These are phyloP conservation scores for Egretta garzetta DNA, from an alignment of 2,113 vertebrate genomes.

Conservation along the genomic window DNA sequence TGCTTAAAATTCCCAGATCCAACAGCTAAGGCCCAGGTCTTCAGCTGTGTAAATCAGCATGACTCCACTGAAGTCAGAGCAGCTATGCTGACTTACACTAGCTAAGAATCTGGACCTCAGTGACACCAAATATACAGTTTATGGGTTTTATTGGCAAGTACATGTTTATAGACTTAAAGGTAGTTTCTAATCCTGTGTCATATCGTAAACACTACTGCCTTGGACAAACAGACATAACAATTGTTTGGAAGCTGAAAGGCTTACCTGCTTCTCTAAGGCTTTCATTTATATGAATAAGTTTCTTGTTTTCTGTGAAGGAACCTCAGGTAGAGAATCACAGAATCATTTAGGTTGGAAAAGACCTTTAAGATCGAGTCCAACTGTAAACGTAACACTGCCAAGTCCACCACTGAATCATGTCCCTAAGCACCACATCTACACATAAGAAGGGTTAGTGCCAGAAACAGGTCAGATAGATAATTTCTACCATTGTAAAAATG, in stretches of 20 bases:
- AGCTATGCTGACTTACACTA: not conserved
- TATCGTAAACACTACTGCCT: slow-evolving; percentile 21
- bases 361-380: not conserved
- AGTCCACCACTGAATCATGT: not conserved
- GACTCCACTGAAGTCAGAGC: not conserved
- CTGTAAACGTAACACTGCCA: not conserved
- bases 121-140: slow-evolving; percentile 10
- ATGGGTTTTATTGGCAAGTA: slow-evolving; percentile 13
- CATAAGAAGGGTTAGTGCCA: not conserved
- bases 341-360: not conserved
- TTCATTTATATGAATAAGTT: not conserved
- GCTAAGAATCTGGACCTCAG: not conserved
- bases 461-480: not conserved
- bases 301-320: not conserved
- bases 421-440: not conserved
- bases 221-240: not conserved
- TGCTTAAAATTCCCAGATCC: not conserved
- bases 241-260: not conserved
- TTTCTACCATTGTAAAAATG: not conserved
- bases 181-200: slow-evolving; percentile 15
- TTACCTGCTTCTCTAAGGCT: not conserved
- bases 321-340: not conserved
- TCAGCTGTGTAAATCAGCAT: slow-evolving; percentile 15
- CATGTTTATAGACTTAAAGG: slow-evolving; percentile 18
- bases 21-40: not conserved